Evolutionary conservation across 2,113 vertebrate genomes (phyloP).

Genomic region (Todiramphus chloris): DNA sequence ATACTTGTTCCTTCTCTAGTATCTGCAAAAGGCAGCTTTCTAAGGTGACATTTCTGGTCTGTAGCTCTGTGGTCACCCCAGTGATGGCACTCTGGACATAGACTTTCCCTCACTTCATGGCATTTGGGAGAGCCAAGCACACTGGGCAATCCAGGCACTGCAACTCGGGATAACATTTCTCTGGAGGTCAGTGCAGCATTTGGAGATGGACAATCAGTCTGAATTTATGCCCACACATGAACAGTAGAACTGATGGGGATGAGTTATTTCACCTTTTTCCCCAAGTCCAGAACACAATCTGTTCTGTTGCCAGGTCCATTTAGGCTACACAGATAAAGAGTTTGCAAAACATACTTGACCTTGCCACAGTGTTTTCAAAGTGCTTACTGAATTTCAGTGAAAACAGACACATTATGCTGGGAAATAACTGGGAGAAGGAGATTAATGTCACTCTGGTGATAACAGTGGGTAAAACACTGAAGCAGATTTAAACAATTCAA

Average conservation of each 20-base stretch:
- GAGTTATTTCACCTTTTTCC: not conserved
- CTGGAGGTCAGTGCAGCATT: not conserved
- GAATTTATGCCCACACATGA: not conserved
- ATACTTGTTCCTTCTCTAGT: not conserved
- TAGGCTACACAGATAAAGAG: not conserved
- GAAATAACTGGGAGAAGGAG: not conserved
- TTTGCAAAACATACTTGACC: not conserved
- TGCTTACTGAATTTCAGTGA: not conserved
- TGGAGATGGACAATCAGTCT: not conserved
- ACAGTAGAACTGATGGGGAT: not conserved
- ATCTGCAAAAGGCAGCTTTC: not conserved
- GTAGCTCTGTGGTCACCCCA: not conserved
- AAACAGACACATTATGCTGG: not conserved
- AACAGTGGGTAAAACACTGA: not conserved
- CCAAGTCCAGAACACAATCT: not conserved
- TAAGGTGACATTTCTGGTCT: not conserved
- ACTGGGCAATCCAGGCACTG: not conserved
- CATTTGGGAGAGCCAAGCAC: not conserved
- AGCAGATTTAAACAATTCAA: not conserved
- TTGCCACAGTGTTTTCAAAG: not conserved
- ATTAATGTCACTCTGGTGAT: not conserved
- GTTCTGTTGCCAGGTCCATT: not conserved
- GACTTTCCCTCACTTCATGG: not conserved
- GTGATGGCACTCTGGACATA: fast-evolving
- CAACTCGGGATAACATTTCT: not conserved